phyloP scores from a whole-genome alignment of 2,797 vertebrate genomes.

The Falco rusticolus region DNA sequence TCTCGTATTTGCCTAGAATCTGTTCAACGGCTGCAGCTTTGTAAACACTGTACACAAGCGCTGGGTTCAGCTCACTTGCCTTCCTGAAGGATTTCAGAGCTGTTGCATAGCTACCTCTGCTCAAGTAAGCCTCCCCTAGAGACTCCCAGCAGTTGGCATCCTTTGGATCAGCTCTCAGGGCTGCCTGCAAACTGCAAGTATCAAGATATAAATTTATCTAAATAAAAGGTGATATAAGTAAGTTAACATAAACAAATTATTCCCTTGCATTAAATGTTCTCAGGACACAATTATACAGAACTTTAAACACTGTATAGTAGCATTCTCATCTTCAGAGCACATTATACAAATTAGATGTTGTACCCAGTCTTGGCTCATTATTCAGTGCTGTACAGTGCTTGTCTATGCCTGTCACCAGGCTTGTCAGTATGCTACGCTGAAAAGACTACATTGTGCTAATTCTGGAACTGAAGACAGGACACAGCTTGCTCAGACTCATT shows the following conservation, averaged over 20 bases:
- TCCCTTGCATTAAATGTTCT: not conserved
- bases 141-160: conserved; percentile 97
- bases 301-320: not conserved
- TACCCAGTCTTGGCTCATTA: not conserved
- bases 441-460: not conserved
- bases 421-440: not conserved
- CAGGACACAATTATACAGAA: not conserved
- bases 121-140: conserved; percentile 94
- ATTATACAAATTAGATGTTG: not conserved
- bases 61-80: conserved; percentile 90
- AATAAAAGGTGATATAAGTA: not conserved
- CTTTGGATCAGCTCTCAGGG: conserved; percentile 92
- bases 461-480: not conserved
- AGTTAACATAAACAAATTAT: not conserved
- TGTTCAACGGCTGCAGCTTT: conserved; percentile 94
- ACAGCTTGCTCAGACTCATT: not conserved
- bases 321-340: not conserved
- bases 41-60: conserved; percentile 91
- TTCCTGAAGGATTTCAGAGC: conserved; percentile 93
- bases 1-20: conserved; percentile 90
- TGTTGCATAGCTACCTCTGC: conserved; percentile 91
- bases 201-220: not conserved
- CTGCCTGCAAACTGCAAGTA: conserved; percentile 89
- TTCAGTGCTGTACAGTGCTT: not conserved
- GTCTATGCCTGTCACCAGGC: not conserved